phyloP scores from a whole-genome alignment of 2,888 invertebrate genomes.

The Galeruca laticollis region DNA sequence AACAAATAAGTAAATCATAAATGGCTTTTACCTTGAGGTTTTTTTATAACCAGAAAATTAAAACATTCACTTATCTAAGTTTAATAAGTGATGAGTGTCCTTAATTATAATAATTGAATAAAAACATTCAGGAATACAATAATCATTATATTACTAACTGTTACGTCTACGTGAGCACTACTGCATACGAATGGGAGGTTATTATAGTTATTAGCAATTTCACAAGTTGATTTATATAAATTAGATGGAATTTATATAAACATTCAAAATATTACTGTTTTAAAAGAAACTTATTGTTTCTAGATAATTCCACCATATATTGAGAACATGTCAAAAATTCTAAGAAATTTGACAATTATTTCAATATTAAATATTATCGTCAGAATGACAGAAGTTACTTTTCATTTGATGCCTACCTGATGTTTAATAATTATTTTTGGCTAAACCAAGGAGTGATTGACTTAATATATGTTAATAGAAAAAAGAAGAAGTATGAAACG shows the following conservation, averaged over 20 bases:
- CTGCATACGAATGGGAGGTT: neutral
- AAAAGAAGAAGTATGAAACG: no score
- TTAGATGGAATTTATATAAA: neutral
- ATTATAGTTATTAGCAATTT: neutral
- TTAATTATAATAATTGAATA: neutral
- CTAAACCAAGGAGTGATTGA: no score
- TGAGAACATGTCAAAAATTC: no score
- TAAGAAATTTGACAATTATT: no score
- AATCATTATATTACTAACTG: neutral
- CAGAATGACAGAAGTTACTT: no score
- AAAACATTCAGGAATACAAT: neutral
- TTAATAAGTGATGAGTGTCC: slow-evolving; percentile 2
- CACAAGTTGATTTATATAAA: neutral
- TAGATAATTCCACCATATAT: no score
- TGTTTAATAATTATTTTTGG: no score
- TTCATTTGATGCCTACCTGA: no score
- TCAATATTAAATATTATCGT: no score
- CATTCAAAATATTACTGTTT: no score
- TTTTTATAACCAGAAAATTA: neutral
- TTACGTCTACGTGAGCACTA: neutral
- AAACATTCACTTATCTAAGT: neutral
- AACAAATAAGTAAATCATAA: neutral
- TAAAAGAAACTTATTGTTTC: no score
- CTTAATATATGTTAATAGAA: no score
- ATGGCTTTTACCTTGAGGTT: neutral